A percentile compares a stretch with the other conserved stretches of the same genome.
These are phyloP conservation scores for Galerucella nymphaeae DNA, from an alignment of 2,888 invertebrate genomes.

Conservation along the genomic window DNA sequence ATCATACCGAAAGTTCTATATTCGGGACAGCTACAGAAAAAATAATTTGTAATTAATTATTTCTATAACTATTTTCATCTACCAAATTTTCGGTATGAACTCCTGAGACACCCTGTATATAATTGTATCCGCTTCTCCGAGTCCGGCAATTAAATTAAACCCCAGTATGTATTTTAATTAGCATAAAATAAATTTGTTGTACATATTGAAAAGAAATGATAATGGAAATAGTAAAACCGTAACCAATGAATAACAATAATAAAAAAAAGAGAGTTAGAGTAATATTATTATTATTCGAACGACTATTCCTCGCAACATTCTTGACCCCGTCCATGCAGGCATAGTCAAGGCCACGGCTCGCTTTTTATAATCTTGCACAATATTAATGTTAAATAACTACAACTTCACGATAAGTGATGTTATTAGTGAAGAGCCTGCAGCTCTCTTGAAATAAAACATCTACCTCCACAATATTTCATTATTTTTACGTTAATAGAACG, in stretches of 20 bases:
- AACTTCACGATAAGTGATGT: slow-evolving; percentile 50
- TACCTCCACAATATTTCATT: slow-evolving; percentile 52
- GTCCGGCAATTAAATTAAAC: too few species aligned
- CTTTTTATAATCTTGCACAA: slow-evolving; percentile 46
- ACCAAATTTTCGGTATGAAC: too few species aligned
- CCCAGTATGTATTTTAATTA: too few species aligned
- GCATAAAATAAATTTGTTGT: too few species aligned
- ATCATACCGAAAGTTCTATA: too few species aligned
- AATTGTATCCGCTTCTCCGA: too few species aligned
- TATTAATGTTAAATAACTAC: slow-evolving; percentile 50
- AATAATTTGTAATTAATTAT: too few species aligned
- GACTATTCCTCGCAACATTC: slow-evolving; percentile 35
- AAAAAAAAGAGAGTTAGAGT: too few species aligned
- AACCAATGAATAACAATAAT: neutral
- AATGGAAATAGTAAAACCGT: neutral
- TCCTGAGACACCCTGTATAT: too few species aligned
- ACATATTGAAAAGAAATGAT: too few species aligned
- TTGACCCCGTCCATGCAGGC: slow-evolving; percentile 45
- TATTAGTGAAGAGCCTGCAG: slow-evolving; percentile 48
- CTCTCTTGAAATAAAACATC: slow-evolving; percentile 49
- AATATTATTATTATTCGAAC: slow-evolving; percentile 4
- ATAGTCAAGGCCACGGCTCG: slow-evolving; percentile 47
- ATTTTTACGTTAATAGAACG: slow-evolving; percentile 46
- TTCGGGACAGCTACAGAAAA: too few species aligned
- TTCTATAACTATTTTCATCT: too few species aligned